phyloP scores from a whole-genome alignment of 30 jellyfish, hydroid and myxozoan genomes.

The Haliclystus octoradiatus region DNA sequence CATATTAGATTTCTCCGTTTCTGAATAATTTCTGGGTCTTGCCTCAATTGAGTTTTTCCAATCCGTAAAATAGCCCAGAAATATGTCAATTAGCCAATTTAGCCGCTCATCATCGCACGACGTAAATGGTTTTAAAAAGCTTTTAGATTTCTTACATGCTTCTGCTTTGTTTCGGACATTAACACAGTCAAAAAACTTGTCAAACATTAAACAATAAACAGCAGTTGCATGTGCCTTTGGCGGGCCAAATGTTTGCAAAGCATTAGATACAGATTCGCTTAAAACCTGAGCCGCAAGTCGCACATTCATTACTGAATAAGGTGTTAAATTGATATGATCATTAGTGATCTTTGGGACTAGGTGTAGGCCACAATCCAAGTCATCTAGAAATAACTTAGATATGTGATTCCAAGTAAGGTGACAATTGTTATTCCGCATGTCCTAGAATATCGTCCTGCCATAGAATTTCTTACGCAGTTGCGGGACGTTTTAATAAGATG shows the following conservation, averaged over 20 bases:
- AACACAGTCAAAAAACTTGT: slow-evolving; percentile 29
- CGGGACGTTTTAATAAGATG: slow-evolving; percentile 38
- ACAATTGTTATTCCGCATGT: slow-evolving; percentile 33
- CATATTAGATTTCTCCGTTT: slow-evolving; percentile 25
- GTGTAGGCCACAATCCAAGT: slow-evolving; percentile 11
- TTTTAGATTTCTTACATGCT: slow-evolving; percentile 3
- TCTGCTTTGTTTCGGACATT: slow-evolving; percentile 26
- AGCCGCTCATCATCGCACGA: slow-evolving; percentile 26
- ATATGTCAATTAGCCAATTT: slow-evolving; percentile 27
- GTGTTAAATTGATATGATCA: slow-evolving; percentile 23
- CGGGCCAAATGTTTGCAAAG: slow-evolving; percentile 19
- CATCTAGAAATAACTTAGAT: no score
- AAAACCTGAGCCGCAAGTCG: slow-evolving; percentile 50
- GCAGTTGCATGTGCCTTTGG: slow-evolving; percentile 33
- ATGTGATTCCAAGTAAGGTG: slow-evolving; percentile 33
- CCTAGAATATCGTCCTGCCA: slow-evolving; percentile 21
- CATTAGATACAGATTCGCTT: slow-evolving; percentile 20
- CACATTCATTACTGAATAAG: slow-evolving; percentile 41
- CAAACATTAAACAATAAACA: slow-evolving; percentile 17
- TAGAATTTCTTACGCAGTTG: slow-evolving; percentile 34
- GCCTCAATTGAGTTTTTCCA: slow-evolving; percentile 42
- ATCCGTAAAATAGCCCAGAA: slow-evolving; percentile 10
- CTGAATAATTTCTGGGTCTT: slow-evolving; percentile 4
- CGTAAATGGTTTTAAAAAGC: slow-evolving; percentile 16
- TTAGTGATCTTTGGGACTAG: no score